Conservation (phyloP, 2,113 vertebrate genomes). For the Casuarius casuarius region DNA sequence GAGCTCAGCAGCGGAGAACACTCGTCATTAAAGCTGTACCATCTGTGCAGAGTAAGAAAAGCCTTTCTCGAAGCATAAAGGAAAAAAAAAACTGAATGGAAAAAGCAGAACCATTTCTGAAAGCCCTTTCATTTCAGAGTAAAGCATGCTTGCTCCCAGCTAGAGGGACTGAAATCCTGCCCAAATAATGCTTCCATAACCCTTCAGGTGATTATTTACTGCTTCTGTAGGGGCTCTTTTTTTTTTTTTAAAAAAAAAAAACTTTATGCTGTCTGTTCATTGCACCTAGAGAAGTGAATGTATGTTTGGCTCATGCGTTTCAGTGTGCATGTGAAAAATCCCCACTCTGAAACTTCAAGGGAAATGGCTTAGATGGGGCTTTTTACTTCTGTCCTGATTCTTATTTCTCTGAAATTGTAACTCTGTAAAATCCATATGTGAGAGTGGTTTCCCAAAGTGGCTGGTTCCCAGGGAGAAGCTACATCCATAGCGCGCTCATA, state of each 20-base stretch:
- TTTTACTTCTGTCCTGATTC: background rate
- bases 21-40: background rate
- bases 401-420: background rate
- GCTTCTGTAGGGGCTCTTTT: background rate
- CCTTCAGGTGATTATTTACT: background rate
- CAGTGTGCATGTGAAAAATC: fast-evolving
- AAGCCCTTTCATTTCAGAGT: background rate
- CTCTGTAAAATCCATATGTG: background rate
- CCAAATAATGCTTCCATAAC: background rate
- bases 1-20: conserved; percentile 33
- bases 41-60: conserved; percentile 26
- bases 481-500: fast-evolving
- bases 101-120: conserved; percentile 26
- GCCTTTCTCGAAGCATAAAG: conserved; percentile 15
- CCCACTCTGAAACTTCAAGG: background rate
- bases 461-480: background rate
- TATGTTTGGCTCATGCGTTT: background rate
- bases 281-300: background rate
- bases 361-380: background rate
- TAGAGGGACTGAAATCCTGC: background rate
- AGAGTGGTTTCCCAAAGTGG: background rate
- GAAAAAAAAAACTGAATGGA: background rate
- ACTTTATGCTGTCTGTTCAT: background rate
- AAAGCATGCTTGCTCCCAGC: background rate
- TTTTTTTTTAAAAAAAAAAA: background rate